Conservation (phyloP, 2,113 vertebrate species). For the Trematomus loennbergii region DNA sequence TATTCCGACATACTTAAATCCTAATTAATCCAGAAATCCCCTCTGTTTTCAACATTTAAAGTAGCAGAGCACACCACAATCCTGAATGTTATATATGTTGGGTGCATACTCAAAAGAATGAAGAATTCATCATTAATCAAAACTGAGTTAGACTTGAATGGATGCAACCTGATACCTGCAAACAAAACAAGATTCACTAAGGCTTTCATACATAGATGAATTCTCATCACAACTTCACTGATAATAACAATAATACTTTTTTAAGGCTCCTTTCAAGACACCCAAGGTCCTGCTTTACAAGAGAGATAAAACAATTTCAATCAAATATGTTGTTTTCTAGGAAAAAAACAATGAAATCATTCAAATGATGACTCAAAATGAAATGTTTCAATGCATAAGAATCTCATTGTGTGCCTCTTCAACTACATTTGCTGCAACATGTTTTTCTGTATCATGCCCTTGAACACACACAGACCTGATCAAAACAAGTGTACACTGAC, state of each 20-base stretch:
- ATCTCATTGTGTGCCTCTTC: neutral
- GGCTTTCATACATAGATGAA: no score
- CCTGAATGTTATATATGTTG: neutral
- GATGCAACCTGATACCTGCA: neutral
- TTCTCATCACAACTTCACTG: neutral
- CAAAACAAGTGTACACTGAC: neutral
- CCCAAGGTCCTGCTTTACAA: no score
- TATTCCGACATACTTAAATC: neutral
- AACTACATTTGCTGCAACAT: neutral
- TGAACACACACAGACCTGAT: constrained; percentile 15
- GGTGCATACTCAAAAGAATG: neutral
- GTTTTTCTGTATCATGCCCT: constrained; percentile 1
- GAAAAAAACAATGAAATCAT: neutral
- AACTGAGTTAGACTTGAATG: no score
- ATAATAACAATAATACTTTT: no score
- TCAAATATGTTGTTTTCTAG: neutral
- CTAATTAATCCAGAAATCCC: neutral
- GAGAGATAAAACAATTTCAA: neutral
- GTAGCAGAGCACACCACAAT: no score
- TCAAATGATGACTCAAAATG: neutral
- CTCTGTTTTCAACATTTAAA: neutral
- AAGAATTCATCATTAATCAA: neutral
- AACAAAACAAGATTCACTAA: neutral
- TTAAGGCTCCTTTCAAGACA: no score
- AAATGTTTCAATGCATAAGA: neutral